A percentile compares a stretch with the other conserved stretches of the same genome.
These are phyloP conservation scores for Mythimna albipuncta DNA, from an alignment of 2,888 invertebrate species.

Conservation along the genomic window DNA sequence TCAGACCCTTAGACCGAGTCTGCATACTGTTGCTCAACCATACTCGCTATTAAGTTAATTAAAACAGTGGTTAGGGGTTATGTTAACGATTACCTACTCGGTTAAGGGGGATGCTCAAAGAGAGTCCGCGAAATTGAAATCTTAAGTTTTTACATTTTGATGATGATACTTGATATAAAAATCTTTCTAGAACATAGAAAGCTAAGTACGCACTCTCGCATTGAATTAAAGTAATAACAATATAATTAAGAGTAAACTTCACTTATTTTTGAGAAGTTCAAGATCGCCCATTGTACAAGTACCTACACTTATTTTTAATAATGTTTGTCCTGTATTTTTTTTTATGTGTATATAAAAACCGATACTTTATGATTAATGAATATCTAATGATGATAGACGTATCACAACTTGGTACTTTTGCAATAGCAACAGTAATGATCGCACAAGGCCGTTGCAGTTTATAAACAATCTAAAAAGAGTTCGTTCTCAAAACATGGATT, in stretches of 20 bases:
- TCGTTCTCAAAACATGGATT: slow-evolving; percentile 10
- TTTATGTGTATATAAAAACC: too few species aligned
- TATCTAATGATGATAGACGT: too few species aligned
- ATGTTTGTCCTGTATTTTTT: too few species aligned
- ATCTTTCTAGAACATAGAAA: background rate
- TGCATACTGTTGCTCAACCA: slow-evolving; percentile 36
- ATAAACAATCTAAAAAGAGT: background rate
- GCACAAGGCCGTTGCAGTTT: background rate
- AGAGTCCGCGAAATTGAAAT: too few species aligned
- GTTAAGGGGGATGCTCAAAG: slow-evolving; percentile 13
- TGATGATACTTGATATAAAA: background rate
- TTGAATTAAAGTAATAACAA: background rate
- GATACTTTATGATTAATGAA: too few species aligned
- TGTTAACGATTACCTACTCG: slow-evolving; percentile 28
- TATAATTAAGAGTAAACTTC: background rate
- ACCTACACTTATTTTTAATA: too few species aligned
- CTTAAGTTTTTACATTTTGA: background rate
- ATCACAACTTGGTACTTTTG: background rate
- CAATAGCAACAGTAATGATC: background rate
- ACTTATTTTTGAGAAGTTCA: too few species aligned
- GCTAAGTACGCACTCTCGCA: background rate
- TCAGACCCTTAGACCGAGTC: slow-evolving; percentile 20
- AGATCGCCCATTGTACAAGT: too few species aligned
- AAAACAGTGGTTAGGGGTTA: slow-evolving; percentile 35
- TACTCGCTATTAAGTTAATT: slow-evolving; percentile 51